Percentiles rank a stretch among this genome's conserved stretches.
These are phyloP conservation scores for Cranoglanis bouderius DNA, from an alignment of 2,113 vertebrate species.

Conservation along the genomic window DNA sequence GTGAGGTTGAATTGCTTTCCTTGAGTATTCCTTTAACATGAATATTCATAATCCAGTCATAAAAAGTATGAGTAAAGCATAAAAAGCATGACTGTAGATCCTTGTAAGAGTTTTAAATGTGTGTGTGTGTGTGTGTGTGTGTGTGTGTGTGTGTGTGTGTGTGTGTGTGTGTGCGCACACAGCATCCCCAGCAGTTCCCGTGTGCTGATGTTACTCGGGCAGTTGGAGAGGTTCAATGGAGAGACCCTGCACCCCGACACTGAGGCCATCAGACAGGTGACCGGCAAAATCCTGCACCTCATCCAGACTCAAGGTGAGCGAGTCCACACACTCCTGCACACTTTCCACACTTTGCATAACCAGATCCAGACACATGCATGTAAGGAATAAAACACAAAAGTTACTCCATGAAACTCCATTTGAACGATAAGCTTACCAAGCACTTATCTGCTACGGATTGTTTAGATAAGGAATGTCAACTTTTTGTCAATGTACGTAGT, in stretches of 20 bases:
- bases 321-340: background rate
- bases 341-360: background rate
- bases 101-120: background rate
- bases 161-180: slow-evolving; percentile 24
- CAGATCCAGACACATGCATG: background rate
- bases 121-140: slow-evolving; percentile 23
- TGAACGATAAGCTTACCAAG: background rate
- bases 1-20: background rate
- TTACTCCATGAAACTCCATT: background rate
- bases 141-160: background rate
- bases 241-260: slow-evolving; percentile 75
- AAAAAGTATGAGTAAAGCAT: background rate
- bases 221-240: slow-evolving; percentile 87
- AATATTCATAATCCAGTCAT: background rate
- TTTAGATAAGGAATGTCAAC: background rate
- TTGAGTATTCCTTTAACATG: background rate
- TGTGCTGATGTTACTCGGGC: slow-evolving; percentile 82
- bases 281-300: slow-evolving; percentile 92
- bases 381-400: background rate
- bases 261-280: slow-evolving; percentile 83
- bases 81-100: background rate
- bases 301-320: slow-evolving; percentile 91
- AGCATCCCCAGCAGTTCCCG: slow-evolving; percentile 85
- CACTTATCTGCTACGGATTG: background rate
- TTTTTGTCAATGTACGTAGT: no score